Evolutionary conservation across 2,113 vertebrate genomes (phyloP).

Genomic region (Irena cyanogastra): DNA sequence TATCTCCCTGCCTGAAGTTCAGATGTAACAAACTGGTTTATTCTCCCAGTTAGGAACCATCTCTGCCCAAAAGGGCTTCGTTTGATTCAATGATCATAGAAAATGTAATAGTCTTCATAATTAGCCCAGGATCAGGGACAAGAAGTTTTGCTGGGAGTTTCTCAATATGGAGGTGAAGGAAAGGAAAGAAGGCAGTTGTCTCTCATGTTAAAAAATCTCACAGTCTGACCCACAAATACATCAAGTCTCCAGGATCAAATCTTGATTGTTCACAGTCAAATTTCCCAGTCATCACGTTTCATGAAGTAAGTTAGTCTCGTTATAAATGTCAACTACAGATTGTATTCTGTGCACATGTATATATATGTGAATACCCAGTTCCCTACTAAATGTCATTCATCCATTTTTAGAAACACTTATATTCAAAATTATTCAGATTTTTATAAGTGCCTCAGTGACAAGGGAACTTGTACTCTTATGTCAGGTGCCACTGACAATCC

Average conservation of each 20-base stretch:
- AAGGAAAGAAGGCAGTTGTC: background rate
- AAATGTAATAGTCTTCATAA: background rate
- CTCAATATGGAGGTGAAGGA: background rate
- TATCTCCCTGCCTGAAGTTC: background rate
- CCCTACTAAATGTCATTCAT: constrained; percentile 59
- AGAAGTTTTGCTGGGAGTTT: background rate
- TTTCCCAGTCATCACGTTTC: background rate
- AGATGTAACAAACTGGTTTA: background rate
- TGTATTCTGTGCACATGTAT: constrained; percentile 40
- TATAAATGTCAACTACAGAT: constrained; percentile 51
- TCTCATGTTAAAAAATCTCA: background rate
- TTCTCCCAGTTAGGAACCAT: background rate
- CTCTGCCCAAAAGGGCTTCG: background rate
- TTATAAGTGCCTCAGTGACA: constrained; percentile 42
- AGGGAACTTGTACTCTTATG: constrained; percentile 15
- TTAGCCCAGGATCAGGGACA: background rate
- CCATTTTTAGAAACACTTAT: constrained; percentile 62
- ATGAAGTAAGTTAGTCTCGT: background rate
- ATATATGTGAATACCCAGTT: constrained; percentile 44
- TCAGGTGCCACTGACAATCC: constrained; percentile 38
- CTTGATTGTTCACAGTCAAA: background rate
- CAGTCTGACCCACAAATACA: background rate
- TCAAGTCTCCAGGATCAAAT: background rate
- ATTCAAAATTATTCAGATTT: constrained; percentile 62
- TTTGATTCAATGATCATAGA: background rate